These are phyloP conservation scores for Chydorus sphaericus DNA, from an alignment of 2,888 invertebrate genomes.

Conservation along the genomic window DNA sequence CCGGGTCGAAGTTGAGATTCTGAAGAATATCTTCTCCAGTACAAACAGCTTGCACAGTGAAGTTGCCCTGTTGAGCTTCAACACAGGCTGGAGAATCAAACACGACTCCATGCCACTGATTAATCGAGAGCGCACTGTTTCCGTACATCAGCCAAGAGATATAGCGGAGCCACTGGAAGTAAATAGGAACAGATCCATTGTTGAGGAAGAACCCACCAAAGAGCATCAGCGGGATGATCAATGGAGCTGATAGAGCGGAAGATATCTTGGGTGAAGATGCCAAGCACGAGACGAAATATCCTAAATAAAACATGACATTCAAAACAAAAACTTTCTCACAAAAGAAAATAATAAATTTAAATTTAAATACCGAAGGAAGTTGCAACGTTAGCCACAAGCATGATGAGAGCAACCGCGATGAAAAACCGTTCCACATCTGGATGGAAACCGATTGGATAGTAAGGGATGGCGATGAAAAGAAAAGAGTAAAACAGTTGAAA, in stretches of 20 bases:
- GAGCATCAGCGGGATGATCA: slow-evolving; percentile 81
- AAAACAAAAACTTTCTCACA: not conserved
- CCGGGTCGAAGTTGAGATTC: slow-evolving; percentile 60
- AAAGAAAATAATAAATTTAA: not conserved
- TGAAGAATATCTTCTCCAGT: slow-evolving; percentile 62
- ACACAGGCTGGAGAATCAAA: slow-evolving; percentile 43
- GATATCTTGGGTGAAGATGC: slow-evolving; percentile 75
- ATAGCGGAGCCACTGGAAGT: slow-evolving; percentile 72
- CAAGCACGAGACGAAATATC: slow-evolving; percentile 79
- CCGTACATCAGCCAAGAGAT: slow-evolving; percentile 86
- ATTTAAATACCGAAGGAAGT: slow-evolving; percentile 57
- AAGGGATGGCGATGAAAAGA: slow-evolving; percentile 64
- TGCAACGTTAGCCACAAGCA: slow-evolving; percentile 74
- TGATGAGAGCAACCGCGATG: slow-evolving; percentile 49
- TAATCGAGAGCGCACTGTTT: slow-evolving; percentile 72
- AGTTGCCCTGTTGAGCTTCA: not conserved
- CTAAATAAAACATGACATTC: slow-evolving; percentile 34
- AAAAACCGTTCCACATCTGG: slow-evolving; percentile 46
- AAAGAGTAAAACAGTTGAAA: slow-evolving; percentile 68
- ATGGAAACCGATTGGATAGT: slow-evolving; percentile 78
- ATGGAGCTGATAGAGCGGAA: slow-evolving; percentile 74
- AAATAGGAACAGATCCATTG: slow-evolving; percentile 67
- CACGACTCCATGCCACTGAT: slow-evolving; percentile 66
- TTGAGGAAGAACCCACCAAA: slow-evolving; percentile 95
- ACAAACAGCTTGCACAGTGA: slow-evolving; percentile 33